Evolutionary conservation across 2,888 invertebrate genomes (phyloP).

Genomic region (Euproctis similis): DNA sequence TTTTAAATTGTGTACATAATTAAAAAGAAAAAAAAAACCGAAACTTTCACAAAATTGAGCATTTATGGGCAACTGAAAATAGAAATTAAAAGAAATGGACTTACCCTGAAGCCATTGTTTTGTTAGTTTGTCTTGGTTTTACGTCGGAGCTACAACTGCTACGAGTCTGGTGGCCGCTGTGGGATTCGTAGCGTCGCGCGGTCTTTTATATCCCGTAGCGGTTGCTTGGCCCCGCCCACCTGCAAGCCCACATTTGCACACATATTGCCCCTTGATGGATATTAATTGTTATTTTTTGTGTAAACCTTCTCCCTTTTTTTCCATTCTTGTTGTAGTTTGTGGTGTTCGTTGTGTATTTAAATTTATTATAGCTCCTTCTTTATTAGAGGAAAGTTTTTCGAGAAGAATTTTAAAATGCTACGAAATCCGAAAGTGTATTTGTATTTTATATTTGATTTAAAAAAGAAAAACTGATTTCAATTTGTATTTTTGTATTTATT

Average conservation of each 20-base stretch:
- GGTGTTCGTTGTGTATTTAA: conserved; percentile 1
- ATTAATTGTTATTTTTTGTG: conserved; percentile 32
- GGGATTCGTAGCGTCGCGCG: conserved; percentile 33
- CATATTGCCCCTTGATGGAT: conserved; percentile 26
- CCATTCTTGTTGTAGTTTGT: conserved; percentile 9
- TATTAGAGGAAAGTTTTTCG: too few relatives aligned
- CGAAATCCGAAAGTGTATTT: too few relatives aligned
- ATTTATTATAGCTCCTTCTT: too few relatives aligned
- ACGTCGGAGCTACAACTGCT: conserved; percentile 21
- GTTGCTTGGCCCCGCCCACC: conserved; percentile 30
- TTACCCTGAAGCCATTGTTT: conserved; percentile 33
- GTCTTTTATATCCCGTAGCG: conserved; percentile 46
- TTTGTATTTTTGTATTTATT: too few relatives aligned
- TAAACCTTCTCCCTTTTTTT: conserved; percentile 8
- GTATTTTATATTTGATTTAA: too few relatives aligned
- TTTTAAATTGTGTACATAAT: too few relatives aligned
- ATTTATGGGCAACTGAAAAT: background rate
- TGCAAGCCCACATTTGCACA: conserved; percentile 21
- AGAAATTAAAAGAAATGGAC: conserved; percentile 9
- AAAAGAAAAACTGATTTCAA: too few relatives aligned
- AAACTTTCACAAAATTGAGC: background rate
- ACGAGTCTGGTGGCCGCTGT: conserved; percentile 33
- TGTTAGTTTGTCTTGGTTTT: conserved; percentile 11
- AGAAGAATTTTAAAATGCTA: too few relatives aligned
- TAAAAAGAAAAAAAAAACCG: conserved; percentile 1